Evolutionary conservation across 1,140 invertebrate species (phyloP).

Genomic region (Nasonia longicornis): DNA sequence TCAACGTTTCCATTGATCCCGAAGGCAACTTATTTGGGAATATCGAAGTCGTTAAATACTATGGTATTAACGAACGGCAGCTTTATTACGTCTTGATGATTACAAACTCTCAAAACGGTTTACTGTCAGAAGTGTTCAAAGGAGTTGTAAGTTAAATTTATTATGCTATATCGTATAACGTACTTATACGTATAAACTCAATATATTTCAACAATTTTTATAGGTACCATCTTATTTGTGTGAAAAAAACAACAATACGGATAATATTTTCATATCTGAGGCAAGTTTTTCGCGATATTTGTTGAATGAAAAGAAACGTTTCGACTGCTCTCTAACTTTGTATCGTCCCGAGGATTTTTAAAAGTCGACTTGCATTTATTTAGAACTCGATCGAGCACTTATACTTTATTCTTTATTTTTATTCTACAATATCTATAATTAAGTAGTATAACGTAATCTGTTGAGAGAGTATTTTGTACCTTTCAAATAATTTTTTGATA

Average conservation of each 20-base stretch:
- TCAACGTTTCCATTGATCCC: background rate
- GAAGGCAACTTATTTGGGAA: background rate
- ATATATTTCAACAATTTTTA: background rate
- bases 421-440: too few relatives aligned
- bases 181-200: background rate
- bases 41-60: background rate
- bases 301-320: background rate
- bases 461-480: too few relatives aligned
- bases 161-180: background rate
- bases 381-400: too few relatives aligned
- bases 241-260: background rate
- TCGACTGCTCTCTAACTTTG: background rate
- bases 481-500: too few relatives aligned
- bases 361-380: background rate
- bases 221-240: background rate
- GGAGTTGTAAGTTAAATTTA: constrained; percentile 1
- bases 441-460: too few relatives aligned
- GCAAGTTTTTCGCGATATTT: background rate
- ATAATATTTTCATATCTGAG: background rate
- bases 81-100: background rate
- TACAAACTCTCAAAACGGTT: background rate
- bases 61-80: background rate
- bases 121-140: background rate
- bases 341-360: background rate
- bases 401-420: background rate